phyloP scores from a whole-genome alignment of 2,797 vertebrate genomes.

The Oreortyx pictus region DNA sequence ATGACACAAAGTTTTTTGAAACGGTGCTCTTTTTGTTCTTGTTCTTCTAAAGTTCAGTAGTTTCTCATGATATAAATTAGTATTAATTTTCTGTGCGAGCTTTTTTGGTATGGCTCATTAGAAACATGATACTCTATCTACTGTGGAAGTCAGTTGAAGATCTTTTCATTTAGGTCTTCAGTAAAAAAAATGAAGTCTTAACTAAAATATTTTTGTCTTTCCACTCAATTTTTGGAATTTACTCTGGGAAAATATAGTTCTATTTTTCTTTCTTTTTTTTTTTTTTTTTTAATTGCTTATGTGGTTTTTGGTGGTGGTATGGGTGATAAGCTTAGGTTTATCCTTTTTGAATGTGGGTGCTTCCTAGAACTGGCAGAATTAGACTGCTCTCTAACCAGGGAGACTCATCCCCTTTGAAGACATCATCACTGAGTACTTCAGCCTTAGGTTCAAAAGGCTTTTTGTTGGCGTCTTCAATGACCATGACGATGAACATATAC shows the following conservation, averaged over 20 bases:
- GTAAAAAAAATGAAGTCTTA: not conserved
- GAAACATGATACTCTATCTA: not conserved
- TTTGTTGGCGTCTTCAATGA: not conserved
- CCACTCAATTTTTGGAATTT: not conserved
- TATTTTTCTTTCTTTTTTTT: not conserved
- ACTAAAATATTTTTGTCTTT: not conserved
- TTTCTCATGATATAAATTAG: not conserved
- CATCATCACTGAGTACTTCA: not conserved
- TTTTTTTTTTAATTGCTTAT: not conserved
- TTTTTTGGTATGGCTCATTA: not conserved
- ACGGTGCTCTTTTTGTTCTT: not conserved
- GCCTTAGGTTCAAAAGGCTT: not conserved
- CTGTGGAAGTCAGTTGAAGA: not conserved
- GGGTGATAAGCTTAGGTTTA: not conserved
- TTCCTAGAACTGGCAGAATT: accelerated
- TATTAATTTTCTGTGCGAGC: not conserved
- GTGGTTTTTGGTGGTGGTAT: too few species aligned
- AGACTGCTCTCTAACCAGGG: not conserved
- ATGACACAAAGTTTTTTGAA: not conserved
- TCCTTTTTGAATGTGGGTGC: not conserved
- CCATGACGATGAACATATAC: not conserved
- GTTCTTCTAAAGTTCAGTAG: not conserved
- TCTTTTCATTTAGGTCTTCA: not conserved
- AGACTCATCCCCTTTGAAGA: not conserved
- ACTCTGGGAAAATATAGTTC: not conserved